These are phyloP conservation scores for Pherbina coryleti DNA, from an alignment of 2,888 invertebrate genomes.

Conservation along the genomic window DNA sequence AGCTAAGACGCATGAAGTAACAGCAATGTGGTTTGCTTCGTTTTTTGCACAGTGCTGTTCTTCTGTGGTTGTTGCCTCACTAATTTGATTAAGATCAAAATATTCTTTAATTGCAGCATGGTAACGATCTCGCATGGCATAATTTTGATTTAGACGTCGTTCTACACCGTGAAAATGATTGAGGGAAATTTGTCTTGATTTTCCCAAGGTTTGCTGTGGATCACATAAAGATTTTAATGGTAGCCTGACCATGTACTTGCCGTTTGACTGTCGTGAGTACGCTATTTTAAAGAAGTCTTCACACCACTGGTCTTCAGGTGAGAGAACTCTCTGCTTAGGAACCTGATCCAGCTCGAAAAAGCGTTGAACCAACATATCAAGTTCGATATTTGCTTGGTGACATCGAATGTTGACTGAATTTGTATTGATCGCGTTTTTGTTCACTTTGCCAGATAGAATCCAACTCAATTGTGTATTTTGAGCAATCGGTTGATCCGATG, in stretches of 20 bases:
- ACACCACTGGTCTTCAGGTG: conserved; percentile 18
- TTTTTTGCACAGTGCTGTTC: not conserved
- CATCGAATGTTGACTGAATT: conserved; percentile 15
- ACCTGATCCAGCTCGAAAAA: conserved; percentile 15
- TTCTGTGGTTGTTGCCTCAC: not conserved
- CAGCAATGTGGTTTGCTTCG: not conserved
- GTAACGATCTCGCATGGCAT: not conserved
- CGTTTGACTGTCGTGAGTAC: conserved; percentile 14
- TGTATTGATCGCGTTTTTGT: not conserved
- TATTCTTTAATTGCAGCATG: conserved; percentile 10
- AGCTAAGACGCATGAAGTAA: conserved; percentile 20
- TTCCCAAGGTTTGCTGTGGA: not conserved
- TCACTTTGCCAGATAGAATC: not conserved
- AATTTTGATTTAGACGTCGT: no score
- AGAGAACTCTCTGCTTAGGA: not conserved
- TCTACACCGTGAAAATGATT: no score
- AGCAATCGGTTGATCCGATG: conserved; percentile 14
- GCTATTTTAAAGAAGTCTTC: not conserved
- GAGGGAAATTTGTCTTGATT: no score
- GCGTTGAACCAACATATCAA: not conserved
- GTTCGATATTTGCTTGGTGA: conserved; percentile 16
- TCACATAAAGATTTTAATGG: conserved; percentile 19
- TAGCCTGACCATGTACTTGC: conserved; percentile 25
- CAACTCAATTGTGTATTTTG: conserved; percentile 19
- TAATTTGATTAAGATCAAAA: conserved; percentile 9